phyloP scores from a whole-genome alignment of 2,797 vertebrate species.

The Ctenochaetus hawaiiensis region DNA sequence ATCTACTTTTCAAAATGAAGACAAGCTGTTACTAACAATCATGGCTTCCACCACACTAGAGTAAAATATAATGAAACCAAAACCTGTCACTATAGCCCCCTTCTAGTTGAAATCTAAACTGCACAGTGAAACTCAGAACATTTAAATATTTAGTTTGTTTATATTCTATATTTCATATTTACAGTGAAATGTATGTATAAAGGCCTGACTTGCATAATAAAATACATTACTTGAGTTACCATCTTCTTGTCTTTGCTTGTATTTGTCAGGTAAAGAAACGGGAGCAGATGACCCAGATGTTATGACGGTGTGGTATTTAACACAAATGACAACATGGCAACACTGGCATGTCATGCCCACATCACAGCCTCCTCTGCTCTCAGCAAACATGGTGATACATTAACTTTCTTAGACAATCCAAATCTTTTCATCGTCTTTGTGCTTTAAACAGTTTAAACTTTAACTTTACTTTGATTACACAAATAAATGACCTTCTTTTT shows the following conservation, averaged over 20 bases:
- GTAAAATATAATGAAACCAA: no score
- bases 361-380: constrained; percentile 17
- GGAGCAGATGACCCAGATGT: constrained; percentile 11
- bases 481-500: background rate
- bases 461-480: background rate
- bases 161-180: background rate
- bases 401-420: background rate
- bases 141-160: background rate
- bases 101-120: background rate
- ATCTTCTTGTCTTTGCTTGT: background rate
- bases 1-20: no score
- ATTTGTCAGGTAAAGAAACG: background rate
- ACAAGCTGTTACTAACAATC: no score
- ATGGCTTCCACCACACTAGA: no score
- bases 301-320: constrained; percentile 49
- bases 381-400: background rate
- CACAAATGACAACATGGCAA: constrained; percentile 50
- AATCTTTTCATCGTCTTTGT: background rate
- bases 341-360: constrained; percentile 12
- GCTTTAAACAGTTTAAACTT: background rate
- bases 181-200: constrained; percentile 4
- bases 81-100: background rate
- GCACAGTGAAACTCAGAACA: background rate
- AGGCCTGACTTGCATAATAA: background rate
- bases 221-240: background rate